Evolutionary conservation across 2,888 invertebrate genomes (phyloP), one percentile per base, ranked within the genome.

Genomic region (Lithosia quadra): DNA sequence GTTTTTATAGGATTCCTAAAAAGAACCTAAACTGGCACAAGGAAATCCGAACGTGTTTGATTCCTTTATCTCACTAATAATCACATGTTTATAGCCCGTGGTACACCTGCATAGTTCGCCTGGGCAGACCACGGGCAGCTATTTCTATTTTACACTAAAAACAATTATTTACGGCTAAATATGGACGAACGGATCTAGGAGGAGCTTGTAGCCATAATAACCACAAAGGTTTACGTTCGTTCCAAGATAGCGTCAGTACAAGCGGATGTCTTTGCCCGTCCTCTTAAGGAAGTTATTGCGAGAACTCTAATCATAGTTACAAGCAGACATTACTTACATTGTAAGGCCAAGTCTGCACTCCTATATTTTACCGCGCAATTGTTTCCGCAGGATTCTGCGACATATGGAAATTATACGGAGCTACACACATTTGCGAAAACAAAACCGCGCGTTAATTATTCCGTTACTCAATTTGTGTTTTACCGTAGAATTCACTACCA

Each of bases 211-310:
- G 5, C 63, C 53, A 55, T 11, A 53, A 63, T 33, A 4, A 63
- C 63, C 21, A 53, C 15, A 13, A n/a, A 18, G 34, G 5, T 43
- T 57, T 24, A 28, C 8, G 49, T 59, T 43, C 56, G 13, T 34
- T 63, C 53, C 7, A n/a, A 53, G 53, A 66, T 36, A 36, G 15
- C 61, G 22, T 60, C 39, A 57, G 33, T n/a, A 15, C 63, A 63
- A 63, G 18, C 57, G 65, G 58, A 67, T 57, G 49, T 43, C 22
- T 18, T 49, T 36, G 55, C 15, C 18, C 60, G 28, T 62, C 34
- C 58, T 49, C 22, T 15, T 63, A 18, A 63, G 63, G 63, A 67
- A 58, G 58, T 63, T 34, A 57, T 49, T 49, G 49, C 24, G 62
- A 10, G 57, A 61, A 61, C 39, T 39, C 28, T 64, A 64, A 58